phyloP scores from a whole-genome alignment of 2,797 vertebrate species.

The Girardinus metallicus region DNA sequence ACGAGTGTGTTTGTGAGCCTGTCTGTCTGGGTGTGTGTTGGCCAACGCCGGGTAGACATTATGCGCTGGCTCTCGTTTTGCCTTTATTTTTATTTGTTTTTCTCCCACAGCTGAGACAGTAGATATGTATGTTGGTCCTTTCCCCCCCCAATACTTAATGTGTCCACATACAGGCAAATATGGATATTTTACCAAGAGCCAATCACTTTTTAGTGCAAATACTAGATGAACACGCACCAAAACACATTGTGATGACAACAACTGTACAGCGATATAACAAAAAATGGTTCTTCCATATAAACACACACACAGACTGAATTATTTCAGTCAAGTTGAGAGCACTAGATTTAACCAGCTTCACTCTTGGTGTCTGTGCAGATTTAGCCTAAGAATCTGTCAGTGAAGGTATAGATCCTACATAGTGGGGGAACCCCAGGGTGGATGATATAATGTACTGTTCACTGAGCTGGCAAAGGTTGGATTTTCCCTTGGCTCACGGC shows the following conservation, averaged over 20 bases:
- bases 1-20: conserved; percentile 33
- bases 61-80: conserved; percentile 57
- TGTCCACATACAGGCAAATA: conserved; percentile 12
- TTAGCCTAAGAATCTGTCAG: conserved; percentile 16
- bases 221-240: conserved; percentile 13
- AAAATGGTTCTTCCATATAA: conserved; percentile 23
- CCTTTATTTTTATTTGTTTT: conserved; percentile 66
- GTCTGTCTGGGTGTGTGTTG: conserved; percentile 28
- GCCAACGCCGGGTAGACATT: conserved; percentile 48
- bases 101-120: conserved; percentile 42
- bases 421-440: conserved; percentile 61
- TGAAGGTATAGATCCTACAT: conserved; percentile 16
- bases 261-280: conserved; percentile 50
- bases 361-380: conserved; percentile 14
- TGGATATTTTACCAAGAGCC: conserved; percentile 15
- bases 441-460: conserved; percentile 67
- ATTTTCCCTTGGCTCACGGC: conserved; percentile 64
- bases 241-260: conserved; percentile 32
- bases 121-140: conserved; percentile 44
- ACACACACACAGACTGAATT: conserved; percentile 23
- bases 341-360: conserved; percentile 38
- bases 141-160: neutral
- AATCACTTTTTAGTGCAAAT: conserved; percentile 26
- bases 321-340: conserved; percentile 24
- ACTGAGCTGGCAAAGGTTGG: conserved; percentile 69